A percentile compares a stretch with the other conserved stretches of the same genome.
These are phyloP conservation scores for Propithecus perrieri DNA, from an alignment of 2,797 vertebrate species.

Conservation along the genomic window DNA sequence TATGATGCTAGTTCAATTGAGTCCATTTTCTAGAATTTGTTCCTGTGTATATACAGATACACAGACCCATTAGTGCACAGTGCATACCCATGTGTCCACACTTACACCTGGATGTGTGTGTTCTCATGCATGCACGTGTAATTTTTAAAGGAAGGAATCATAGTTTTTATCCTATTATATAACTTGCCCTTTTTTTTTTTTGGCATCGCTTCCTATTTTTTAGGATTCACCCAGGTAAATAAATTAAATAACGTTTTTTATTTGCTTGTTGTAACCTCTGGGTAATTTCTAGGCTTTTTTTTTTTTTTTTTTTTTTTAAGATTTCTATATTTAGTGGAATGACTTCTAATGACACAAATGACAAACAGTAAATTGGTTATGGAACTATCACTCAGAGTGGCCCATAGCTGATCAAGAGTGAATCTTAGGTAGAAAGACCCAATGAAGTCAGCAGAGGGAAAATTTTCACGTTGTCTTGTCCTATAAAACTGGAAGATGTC, in stretches of 20 bases:
- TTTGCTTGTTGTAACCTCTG: not conserved
- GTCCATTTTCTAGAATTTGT: not conserved
- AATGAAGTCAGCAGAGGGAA: not conserved
- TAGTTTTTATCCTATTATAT: not conserved
- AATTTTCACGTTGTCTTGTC: not conserved
- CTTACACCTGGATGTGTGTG: not conserved
- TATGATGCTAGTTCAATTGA: not conserved
- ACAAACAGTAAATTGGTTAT: constrained; percentile 52
- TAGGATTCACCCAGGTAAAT: not conserved
- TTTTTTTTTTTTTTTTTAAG: constrained; percentile 15
- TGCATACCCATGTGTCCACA: rapidly evolving
- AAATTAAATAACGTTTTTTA: not conserved
- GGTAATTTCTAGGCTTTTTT: not conserved
- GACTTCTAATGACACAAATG: constrained; percentile 62
- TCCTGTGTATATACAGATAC: not conserved
- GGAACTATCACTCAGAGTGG: constrained; percentile 49
- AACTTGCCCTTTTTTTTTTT: not conserved
- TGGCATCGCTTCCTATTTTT: not conserved
- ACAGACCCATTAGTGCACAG: too few relatives aligned
- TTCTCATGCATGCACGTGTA: not conserved
- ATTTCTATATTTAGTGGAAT: constrained; percentile 47
- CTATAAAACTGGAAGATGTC: not conserved
- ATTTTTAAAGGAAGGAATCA: not conserved
- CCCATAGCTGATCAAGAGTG: not conserved
- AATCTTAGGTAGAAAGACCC: not conserved